Evolutionary conservation across 2,888 invertebrate genomes (phyloP).

Genomic region (Drosophila fulvimacula): DNA sequence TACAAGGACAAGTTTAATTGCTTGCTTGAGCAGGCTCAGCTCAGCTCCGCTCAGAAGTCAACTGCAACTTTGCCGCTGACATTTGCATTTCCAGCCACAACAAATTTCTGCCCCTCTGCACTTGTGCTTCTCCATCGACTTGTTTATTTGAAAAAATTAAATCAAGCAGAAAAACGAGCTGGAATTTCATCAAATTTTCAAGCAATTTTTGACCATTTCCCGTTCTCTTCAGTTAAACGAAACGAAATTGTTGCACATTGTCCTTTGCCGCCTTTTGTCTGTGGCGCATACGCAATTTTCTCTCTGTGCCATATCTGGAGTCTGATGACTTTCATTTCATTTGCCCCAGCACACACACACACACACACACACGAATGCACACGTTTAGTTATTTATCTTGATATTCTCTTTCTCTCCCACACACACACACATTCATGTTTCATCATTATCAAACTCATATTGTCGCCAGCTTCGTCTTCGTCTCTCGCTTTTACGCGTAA

Average conservation of each 20-base stretch:
- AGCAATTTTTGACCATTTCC: slow-evolving; percentile 25
- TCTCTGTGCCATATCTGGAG: slow-evolving; percentile 54
- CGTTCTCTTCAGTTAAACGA: neutral
- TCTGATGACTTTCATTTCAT: slow-evolving; percentile 77
- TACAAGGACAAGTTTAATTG: slow-evolving; percentile 84
- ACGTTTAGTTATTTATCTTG: slow-evolving; percentile 71
- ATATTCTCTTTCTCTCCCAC: slow-evolving; percentile 52
- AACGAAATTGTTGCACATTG: slow-evolving; percentile 47
- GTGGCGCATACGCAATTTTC: slow-evolving; percentile 66
- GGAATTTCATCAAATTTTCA: slow-evolving; percentile 62
- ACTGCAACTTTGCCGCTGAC: slow-evolving; percentile 52
- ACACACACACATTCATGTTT: slow-evolving; percentile 59
- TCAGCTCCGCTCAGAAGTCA: slow-evolving; percentile 7
- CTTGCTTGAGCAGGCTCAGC: slow-evolving; percentile 63
- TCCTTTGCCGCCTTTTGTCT: slow-evolving; percentile 52
- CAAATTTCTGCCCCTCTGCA: neutral
- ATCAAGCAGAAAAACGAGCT: slow-evolving; percentile 54
- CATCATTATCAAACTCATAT: slow-evolving; percentile 81
- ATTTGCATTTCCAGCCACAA: slow-evolving; percentile 40
- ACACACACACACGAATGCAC: slow-evolving; percentile 33
- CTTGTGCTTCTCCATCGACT: neutral
- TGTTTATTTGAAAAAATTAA: slow-evolving; percentile 62
- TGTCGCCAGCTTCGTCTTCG: slow-evolving; percentile 64
- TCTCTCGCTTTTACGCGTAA: slow-evolving; percentile 62
- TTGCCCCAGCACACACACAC: slow-evolving; percentile 50